These are phyloP conservation scores for Leptinotarsa juncta DNA, from an alignment of 2,888 invertebrate species.

Conservation along the genomic window DNA sequence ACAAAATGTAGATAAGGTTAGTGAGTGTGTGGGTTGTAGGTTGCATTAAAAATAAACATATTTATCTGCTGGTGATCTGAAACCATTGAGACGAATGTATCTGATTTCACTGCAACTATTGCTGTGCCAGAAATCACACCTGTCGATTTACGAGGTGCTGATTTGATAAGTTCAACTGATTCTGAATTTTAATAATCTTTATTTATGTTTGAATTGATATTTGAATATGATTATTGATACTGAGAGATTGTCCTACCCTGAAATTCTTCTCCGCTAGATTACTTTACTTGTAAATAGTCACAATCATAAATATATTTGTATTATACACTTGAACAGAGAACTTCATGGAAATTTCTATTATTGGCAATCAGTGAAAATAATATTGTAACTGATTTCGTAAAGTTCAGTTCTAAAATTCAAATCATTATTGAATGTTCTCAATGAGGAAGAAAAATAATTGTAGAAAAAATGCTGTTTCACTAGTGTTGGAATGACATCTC, in stretches of 20 bases:
- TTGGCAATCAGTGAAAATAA: too few relatives aligned
- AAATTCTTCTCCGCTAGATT: neutral
- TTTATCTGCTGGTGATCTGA: conserved; percentile 38
- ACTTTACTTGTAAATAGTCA: too few relatives aligned
- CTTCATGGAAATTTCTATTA: too few relatives aligned
- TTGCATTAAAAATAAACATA: conserved; percentile 39
- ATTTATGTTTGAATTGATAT: neutral
- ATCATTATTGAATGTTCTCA: too few relatives aligned
- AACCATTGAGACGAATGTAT: conserved; percentile 34
- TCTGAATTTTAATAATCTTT: neutral
- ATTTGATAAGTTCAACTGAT: conserved; percentile 11
- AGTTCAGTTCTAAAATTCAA: too few relatives aligned
- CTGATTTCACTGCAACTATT: conserved; percentile 34
- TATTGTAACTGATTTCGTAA: too few relatives aligned
- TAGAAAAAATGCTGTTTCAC: too few relatives aligned
- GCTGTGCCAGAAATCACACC: conserved; percentile 29
- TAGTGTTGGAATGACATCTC: too few relatives aligned
- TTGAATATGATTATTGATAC: neutral
- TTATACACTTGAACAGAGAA: too few relatives aligned
- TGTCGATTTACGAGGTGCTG: conserved; percentile 30
- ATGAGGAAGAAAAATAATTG: too few relatives aligned
- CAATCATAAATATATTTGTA: too few relatives aligned
- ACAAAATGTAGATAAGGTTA: conserved; percentile 42
- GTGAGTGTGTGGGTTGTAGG: conserved; percentile 36
- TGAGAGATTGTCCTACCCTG: neutral